Base-by-base conservation (phyloP, 2,113 vertebrate species). In the Perca schrenkii region DNA sequence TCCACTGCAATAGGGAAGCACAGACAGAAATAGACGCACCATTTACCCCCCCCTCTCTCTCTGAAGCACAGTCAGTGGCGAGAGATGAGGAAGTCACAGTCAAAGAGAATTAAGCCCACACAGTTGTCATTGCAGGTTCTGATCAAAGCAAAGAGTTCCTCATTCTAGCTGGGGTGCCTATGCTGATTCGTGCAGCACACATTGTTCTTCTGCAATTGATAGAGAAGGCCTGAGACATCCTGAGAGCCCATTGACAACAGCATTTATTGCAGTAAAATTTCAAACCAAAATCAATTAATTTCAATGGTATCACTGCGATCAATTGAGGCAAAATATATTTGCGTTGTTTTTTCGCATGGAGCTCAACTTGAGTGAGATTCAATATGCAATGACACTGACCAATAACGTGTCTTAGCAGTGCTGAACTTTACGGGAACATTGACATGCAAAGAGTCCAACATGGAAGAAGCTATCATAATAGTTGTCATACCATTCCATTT, bases 41-140 rank as follows among this genome's bases (percentile, higher is more conserved):
- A 83, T 76, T 88, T 69, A 64, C 31, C 21, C 22, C 75, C 79
- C 61, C 13, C 15, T n/a, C n/a, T n/a, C n/a, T 43, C 69, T 34
- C 84, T 66, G 47, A 77, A 63, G 25, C 64, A 0, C 10, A 68
- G 72, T 62, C 21, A 68, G 56, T 3, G 52, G 72, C 63, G 69
- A 50, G 66, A 53, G 13, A 63, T 62, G 64, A 62, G 75, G 17
- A 77, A 61, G 71, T 81, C 25, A n/a, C 72, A 71, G 11, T 86
- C 71, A 19, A 31, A 58, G 25, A 80, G 53, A 13, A 77, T 56
- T 66, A 66, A 73, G 65, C 13, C n/a, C 21, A 7, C 49, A 74
- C 31, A 2, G 17, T 54, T 84, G 8, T 60, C 61, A 54, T 31
- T 50, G 50, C 46, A 43, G 56, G 21, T 34, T 80, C 57, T 66